Evolutionary conservation across 2,888 invertebrate genomes (phyloP).

Genomic region (Argyresthia albistria): DNA sequence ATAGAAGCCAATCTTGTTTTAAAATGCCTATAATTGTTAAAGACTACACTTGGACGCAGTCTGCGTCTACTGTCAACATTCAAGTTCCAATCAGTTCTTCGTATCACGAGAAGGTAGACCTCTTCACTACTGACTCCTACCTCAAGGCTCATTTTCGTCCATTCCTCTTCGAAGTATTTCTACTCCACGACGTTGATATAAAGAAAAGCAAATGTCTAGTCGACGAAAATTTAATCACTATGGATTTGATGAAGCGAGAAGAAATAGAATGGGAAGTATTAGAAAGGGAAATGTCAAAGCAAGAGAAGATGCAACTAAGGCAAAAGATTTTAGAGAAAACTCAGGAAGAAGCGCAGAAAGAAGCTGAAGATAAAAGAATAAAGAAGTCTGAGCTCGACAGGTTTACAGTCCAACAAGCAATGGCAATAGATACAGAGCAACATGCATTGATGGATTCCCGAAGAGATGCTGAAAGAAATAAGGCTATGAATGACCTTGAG

Average conservation of each 20-base stretch:
- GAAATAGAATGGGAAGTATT: constrained; percentile 70
- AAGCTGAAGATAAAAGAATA: constrained; percentile 53
- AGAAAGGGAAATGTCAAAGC: constrained; percentile 68
- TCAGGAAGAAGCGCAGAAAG: constrained; percentile 67
- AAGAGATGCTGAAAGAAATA: constrained; percentile 73
- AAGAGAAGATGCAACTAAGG: constrained; percentile 69
- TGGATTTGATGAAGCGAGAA: constrained; percentile 77
- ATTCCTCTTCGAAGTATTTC: constrained; percentile 82
- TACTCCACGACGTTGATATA: constrained; percentile 74
- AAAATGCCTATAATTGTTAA: constrained; percentile 82
- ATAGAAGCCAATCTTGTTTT: not conserved
- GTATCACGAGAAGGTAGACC: constrained; percentile 75
- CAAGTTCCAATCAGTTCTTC: constrained; percentile 77
- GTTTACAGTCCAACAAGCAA: constrained; percentile 58
- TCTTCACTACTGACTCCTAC: constrained; percentile 79
- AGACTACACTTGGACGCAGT: constrained; percentile 85
- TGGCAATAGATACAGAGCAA: constrained; percentile 61
- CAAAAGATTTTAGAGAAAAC: constrained; percentile 69
- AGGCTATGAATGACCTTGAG: constrained; percentile 78
- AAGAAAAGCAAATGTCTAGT: constrained; percentile 76
- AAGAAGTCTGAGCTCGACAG: constrained; percentile 70
- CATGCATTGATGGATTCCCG: constrained; percentile 75
- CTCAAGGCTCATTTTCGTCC: constrained; percentile 81
- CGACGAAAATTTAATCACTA: constrained; percentile 72
- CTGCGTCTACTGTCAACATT: constrained; percentile 72